phyloP scores from a whole-genome alignment of 1,140 invertebrate genomes.

The Centruroides sculpturatus region DNA sequence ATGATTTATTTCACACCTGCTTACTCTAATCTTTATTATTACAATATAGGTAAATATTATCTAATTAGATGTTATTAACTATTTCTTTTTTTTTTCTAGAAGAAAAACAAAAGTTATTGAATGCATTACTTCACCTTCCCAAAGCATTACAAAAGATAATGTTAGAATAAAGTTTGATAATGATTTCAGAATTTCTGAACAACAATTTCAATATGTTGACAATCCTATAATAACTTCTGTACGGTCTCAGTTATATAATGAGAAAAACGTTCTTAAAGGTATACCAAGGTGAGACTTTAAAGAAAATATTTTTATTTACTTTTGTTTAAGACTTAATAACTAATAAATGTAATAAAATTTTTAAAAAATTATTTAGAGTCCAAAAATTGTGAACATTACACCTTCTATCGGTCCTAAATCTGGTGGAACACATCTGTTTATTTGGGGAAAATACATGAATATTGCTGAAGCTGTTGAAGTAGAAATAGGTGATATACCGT shows the following conservation, averaged over 20 bases:
- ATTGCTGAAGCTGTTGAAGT: constrained; percentile 83
- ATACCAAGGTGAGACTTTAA: constrained; percentile 25
- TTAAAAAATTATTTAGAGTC: constrained; percentile 33
- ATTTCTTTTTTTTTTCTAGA: constrained; percentile 16
- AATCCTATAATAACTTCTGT: constrained; percentile 59
- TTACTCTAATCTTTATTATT: too few species aligned
- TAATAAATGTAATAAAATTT: too few species aligned
- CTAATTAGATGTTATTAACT: too few species aligned
- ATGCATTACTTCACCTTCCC: constrained; percentile 65
- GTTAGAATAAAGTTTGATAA: constrained; percentile 80
- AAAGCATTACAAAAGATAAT: constrained; percentile 43
- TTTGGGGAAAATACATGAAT: constrained; percentile 84
- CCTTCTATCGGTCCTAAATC: constrained; percentile 81
- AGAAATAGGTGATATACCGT: constrained; percentile 72
- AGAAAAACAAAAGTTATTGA: constrained; percentile 62
- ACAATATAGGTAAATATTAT: too few species aligned
- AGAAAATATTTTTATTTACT: too few species aligned
- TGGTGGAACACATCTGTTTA: constrained; percentile 77
- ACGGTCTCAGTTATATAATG: constrained; percentile 19
- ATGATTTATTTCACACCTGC: too few species aligned
- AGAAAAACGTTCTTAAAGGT: constrained; percentile 14
- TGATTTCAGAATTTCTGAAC: constrained; percentile 52
- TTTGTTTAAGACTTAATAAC: too few species aligned
- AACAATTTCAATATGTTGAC: constrained; percentile 71
- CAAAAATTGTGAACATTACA: constrained; percentile 61